These are phyloP conservation scores for Apeira syringaria DNA, from an alignment of 2,888 invertebrate species.

Conservation along the genomic window DNA sequence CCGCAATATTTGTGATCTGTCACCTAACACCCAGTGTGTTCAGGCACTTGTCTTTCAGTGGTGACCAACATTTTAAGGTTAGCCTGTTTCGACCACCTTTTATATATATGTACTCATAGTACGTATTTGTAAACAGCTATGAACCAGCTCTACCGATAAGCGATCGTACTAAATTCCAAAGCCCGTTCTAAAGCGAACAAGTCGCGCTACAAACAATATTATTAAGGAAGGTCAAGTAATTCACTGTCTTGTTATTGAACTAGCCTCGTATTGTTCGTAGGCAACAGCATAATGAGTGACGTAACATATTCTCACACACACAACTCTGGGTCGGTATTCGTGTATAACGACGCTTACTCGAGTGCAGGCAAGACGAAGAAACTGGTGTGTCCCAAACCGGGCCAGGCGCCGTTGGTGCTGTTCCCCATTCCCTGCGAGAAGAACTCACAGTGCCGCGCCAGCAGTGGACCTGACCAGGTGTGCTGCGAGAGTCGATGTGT, in stretches of 20 bases:
- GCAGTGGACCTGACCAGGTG: conserved; percentile 70
- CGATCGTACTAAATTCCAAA: conserved; percentile 14
- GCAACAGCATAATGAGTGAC: conserved; percentile 48
- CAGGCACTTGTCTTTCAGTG: too few relatives aligned
- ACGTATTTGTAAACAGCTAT: background rate
- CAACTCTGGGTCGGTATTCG: conserved; percentile 41
- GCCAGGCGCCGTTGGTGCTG: conserved; percentile 57
- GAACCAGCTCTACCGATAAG: conserved; percentile 5
- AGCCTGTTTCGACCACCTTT: too few relatives aligned
- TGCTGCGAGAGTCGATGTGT: conserved; percentile 83
- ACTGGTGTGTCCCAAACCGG: conserved; percentile 69
- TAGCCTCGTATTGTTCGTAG: conserved; percentile 47
- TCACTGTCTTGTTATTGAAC: conserved; percentile 44
- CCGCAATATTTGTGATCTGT: too few relatives aligned
- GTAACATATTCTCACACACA: conserved; percentile 49
- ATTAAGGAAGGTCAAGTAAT: conserved; percentile 29
- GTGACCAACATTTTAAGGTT: too few relatives aligned
- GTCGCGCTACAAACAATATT: conserved; percentile 5
- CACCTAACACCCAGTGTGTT: too few relatives aligned
- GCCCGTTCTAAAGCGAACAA: conserved; percentile 17
- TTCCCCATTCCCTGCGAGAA: conserved; percentile 76
- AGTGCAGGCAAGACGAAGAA: conserved; percentile 69
- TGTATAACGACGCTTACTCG: conserved; percentile 50
- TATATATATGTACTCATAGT: too few relatives aligned
- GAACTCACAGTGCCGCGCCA: conserved; percentile 69